Base-by-base conservation (phyloP, 2,113 vertebrate genomes). In the Peromyscus leucopus region DNA sequence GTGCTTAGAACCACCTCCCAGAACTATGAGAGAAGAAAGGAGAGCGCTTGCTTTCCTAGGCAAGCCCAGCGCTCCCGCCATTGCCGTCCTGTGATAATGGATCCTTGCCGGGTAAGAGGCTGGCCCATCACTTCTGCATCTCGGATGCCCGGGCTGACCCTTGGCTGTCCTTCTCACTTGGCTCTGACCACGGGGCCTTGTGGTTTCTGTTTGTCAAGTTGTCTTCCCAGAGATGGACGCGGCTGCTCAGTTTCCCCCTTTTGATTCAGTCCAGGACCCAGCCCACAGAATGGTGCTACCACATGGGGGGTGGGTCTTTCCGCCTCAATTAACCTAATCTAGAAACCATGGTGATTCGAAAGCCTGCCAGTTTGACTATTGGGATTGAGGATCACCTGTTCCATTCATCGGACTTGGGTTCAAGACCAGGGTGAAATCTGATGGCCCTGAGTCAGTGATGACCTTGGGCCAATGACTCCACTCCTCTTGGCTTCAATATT, bases 11-110 rank as follows among this genome's bases (percentile, higher is more conserved):
- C 26, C 79, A 28, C 48, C 36, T 36, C 83, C 12, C 5, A 1
- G 9, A 63, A 48, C 31, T 36, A 7, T 7, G 31, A 4, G 42
- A 11, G 78, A 65, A 55, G 3, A 21, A 24, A n/a, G 6, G 71
- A 85, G 55, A 79, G 13, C 31, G 12, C 36, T 36, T 3, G 2
- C 31, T 71, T 75, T 76, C 88, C 59, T 84, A 11, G 42, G 83
- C 80, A n/a, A 80, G 55, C 4, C 0, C 0, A 9, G 78, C 42
- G 17, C 10, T 16, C 67, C 7, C 12, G 0, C 61, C 7, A 0
- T 24, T 6, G 4, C 10, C 0, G 1, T 24, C 69, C 61, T 61
- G 61, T 19, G 55, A 39, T 5, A 31, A 8, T 5, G 55, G 36
- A 19, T 1, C 3, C 0, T 1, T 39, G 42, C 42, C 16, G 46